phyloP scores from a whole-genome alignment of 2,113 vertebrate species.

The Aleadryas rufinucha region DNA sequence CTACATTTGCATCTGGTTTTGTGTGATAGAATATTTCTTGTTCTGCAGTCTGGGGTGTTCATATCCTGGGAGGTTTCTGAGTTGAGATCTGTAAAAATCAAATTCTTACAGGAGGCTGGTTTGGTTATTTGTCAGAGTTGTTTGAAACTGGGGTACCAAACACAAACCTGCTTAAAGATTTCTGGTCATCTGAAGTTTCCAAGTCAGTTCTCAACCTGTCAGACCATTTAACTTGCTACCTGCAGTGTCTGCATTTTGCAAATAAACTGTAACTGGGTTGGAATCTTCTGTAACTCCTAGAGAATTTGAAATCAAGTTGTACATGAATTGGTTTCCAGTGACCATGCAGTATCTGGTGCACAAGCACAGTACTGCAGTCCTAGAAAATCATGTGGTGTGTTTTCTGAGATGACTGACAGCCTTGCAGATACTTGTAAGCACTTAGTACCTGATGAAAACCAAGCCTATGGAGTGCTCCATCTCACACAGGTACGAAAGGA shows the following conservation, averaged over 20 bases:
- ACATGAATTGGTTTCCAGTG: not conserved
- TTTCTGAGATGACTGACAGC: not conserved
- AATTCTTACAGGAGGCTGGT: not conserved
- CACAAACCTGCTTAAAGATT: not conserved
- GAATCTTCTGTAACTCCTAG: not conserved
- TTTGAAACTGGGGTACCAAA: not conserved
- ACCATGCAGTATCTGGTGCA: not conserved
- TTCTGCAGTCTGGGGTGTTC: not conserved
- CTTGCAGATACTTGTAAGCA: not conserved
- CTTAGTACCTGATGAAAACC: conserved; percentile 4
- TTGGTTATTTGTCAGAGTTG: not conserved
- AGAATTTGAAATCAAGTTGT: not conserved
- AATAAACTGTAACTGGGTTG: not conserved
- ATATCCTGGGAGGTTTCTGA: not conserved
- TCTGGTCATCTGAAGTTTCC: not conserved
- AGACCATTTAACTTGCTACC: not conserved
- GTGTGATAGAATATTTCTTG: not conserved
- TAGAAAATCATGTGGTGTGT: not conserved
- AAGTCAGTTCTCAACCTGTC: not conserved
- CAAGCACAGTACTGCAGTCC: not conserved
- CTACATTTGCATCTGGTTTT: not conserved
- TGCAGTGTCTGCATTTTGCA: not conserved
- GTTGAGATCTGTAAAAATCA: not conserved
- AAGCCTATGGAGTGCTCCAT: not conserved
- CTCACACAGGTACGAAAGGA: not conserved